Evolutionary conservation across 2,888 invertebrate genomes (phyloP).

Genomic region (Caenorhabditis auriculariae): DNA sequence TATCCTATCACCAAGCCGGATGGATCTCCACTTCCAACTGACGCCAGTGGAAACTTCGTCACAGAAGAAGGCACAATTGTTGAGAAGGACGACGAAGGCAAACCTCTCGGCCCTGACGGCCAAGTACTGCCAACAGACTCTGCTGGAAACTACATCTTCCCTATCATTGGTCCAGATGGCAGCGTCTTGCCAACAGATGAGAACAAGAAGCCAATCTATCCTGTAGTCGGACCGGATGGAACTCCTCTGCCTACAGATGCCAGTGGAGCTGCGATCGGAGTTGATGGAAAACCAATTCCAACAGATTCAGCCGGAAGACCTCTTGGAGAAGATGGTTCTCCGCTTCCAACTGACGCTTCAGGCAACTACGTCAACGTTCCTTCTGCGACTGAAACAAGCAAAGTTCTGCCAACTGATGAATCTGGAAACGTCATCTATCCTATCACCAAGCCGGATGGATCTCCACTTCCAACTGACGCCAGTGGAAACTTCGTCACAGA

Average conservation of each 20-base stretch:
- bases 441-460: conserved; percentile 21
- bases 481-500: conserved; percentile 12
- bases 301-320: conserved; percentile 30
- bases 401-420: conserved; percentile 22
- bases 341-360: conserved; percentile 16
- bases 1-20: conserved; percentile 29
- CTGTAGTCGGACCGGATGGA: conserved; percentile 5
- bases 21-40: conserved; percentile 28
- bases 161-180: conserved; percentile 36
- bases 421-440: conserved; percentile 21
- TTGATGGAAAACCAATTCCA: conserved; percentile 23
- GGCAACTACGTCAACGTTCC: conserved; percentile 21
- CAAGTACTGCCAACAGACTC: conserved; percentile 21
- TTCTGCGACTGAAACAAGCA: conserved; percentile 3
- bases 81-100: conserved; percentile 21
- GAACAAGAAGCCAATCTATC: conserved; percentile 9
- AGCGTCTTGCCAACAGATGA: conserved; percentile 19
- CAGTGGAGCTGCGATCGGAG: conserved; percentile 22
- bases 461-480: conserved; percentile 23
- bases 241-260: conserved; percentile 14
- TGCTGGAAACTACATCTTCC: conserved; percentile 6
- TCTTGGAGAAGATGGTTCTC: conserved; percentile 23
- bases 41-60: conserved; percentile 8
- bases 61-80: conserved; percentile 18
- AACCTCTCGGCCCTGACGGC: conserved; percentile 19